Evolutionary conservation across 2,797 vertebrate genomes (phyloP).

Genomic region (Remorina albescens): DNA sequence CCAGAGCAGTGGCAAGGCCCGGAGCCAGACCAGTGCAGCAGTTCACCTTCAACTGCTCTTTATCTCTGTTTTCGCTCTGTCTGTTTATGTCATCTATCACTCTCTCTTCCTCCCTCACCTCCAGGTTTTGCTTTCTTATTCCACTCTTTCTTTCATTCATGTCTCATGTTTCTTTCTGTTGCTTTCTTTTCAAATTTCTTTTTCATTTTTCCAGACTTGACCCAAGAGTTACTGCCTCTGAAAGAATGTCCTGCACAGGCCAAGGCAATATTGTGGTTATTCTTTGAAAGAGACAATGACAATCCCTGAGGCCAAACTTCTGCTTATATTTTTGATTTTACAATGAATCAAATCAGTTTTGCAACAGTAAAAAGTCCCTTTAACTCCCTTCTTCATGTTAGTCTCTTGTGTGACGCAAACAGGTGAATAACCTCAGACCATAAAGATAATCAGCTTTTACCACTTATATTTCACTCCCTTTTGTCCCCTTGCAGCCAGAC

Average conservation of each 20-base stretch:
- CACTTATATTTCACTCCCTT: constrained; percentile 24
- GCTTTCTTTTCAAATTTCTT: constrained; percentile 33
- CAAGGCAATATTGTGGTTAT: constrained; percentile 72
- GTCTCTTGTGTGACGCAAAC: constrained; percentile 43
- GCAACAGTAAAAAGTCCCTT: constrained; percentile 35
- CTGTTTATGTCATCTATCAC: constrained; percentile 67
- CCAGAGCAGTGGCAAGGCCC: constrained; percentile 73
- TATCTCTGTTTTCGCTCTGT: constrained; percentile 55
- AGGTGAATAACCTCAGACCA: constrained; percentile 39
- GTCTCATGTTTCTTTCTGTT: constrained; percentile 54
- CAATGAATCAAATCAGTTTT: constrained; percentile 49
- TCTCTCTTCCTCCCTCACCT: constrained; percentile 35
- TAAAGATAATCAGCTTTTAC: constrained; percentile 44
- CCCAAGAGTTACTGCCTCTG: constrained; percentile 60
- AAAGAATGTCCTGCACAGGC: constrained; percentile 68
- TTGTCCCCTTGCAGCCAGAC: constrained; percentile 11
- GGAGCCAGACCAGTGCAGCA: constrained; percentile 64
- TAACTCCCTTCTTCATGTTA: constrained; percentile 45
- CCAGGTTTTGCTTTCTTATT: constrained; percentile 40
- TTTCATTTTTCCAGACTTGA: constrained; percentile 72
- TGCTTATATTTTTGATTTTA: constrained; percentile 50
- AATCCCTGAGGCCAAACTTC: constrained; percentile 44
- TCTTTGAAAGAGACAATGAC: constrained; percentile 69
- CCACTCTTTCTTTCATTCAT: constrained; percentile 55
- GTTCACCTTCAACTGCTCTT: constrained; percentile 73